A percentile compares a stretch with the other conserved stretches of the same genome.
Conservation (phyloP, 1,140 invertebrate genomes). For the Pristionchus pacificus region DNA sequence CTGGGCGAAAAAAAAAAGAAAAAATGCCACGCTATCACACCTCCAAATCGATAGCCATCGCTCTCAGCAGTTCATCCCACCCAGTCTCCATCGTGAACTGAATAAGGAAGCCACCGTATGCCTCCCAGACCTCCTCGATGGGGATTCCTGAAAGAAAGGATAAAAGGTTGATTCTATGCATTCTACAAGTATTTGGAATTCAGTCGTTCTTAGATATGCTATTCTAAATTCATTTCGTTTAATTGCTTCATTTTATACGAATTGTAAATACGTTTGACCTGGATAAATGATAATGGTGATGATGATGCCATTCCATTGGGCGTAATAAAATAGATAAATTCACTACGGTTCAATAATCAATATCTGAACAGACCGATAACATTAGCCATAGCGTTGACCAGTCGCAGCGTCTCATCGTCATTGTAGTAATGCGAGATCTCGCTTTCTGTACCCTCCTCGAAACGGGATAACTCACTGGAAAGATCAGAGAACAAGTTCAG, state of each 20-base stretch:
- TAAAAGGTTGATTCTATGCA: slow-evolving; percentile 11
- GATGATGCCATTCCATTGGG: no score
- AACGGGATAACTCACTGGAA: slow-evolving; percentile 56
- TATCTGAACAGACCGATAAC: slow-evolving; percentile 42
- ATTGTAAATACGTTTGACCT: no score
- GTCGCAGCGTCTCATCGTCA: slow-evolving; percentile 52
- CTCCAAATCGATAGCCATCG: slow-evolving; percentile 51
- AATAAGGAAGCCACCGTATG: slow-evolving; percentile 55
- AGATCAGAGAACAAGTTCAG: neutral
- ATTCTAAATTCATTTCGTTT: no score
- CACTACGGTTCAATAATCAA: no score
- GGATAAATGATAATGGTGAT: no score
- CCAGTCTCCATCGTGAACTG: slow-evolving; percentile 58
- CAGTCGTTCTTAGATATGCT: no score
- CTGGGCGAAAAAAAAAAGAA: no score
- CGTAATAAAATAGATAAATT: no score
- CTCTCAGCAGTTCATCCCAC: slow-evolving; percentile 55
- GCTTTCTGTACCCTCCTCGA: slow-evolving; percentile 52
- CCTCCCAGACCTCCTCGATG: slow-evolving; percentile 56
- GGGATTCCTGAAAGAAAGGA: slow-evolving; percentile 40
- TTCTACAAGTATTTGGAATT: slow-evolving; percentile 8
- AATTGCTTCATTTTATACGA: no score
- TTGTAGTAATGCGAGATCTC: slow-evolving; percentile 55
- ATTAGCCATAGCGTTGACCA: slow-evolving; percentile 49
- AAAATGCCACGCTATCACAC: no score